Conservation (phyloP, 2,113 vertebrate genomes). For the Anhinga rufa region DNA sequence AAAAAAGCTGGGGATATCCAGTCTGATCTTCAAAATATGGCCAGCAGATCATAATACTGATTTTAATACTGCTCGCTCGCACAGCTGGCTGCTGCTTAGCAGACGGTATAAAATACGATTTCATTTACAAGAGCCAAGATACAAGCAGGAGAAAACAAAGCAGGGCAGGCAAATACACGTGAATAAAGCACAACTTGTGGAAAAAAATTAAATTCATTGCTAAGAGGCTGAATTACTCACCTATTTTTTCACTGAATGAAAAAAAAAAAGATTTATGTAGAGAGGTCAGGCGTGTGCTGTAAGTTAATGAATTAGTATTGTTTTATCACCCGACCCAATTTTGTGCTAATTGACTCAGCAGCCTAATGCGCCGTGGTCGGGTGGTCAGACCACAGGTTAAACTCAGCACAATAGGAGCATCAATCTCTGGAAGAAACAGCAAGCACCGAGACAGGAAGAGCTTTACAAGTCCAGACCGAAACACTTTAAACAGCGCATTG, state of each 20-base stretch:
- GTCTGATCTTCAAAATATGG: neutral
- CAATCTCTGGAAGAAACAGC: neutral
- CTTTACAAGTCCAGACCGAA: neutral
- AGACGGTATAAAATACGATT: neutral
- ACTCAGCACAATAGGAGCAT: neutral
- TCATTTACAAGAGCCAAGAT: neutral
- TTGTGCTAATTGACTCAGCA: neutral
- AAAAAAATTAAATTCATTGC: neutral
- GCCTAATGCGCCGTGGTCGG: neutral
- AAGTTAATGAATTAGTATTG: neutral
- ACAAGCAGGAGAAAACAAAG: neutral
- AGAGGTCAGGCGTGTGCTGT: neutral
- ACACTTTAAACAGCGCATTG: neutral
- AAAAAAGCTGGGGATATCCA: neutral
- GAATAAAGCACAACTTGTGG: neutral
- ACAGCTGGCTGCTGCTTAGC: neutral
- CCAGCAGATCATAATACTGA: neutral
- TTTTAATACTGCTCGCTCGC: neutral
- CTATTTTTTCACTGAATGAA: neutral
- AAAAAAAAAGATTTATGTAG: neutral
- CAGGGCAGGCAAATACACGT: neutral
- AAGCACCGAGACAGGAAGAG: neutral
- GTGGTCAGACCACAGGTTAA: neutral
- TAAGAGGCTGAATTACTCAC: neutral
- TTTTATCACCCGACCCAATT: neutral